Percentiles rank a stretch among this genome's conserved stretches.
Conservation (phyloP, 2,113 vertebrate genomes). For the Engraulis encrasicolus region DNA sequence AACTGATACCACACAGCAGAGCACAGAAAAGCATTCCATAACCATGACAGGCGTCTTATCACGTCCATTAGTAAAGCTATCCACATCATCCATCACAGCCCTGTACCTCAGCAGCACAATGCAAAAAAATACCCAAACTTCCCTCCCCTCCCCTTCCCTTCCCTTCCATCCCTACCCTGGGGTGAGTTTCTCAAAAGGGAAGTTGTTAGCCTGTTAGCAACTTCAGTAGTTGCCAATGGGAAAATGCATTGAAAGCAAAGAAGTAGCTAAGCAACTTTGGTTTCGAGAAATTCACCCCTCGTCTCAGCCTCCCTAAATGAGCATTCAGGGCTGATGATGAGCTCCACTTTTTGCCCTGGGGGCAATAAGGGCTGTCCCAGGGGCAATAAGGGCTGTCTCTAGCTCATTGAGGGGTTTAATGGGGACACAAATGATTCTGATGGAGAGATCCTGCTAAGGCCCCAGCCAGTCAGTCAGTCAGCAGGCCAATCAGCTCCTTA, state of each 20-base stretch:
- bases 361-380: background rate
- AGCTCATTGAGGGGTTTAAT: background rate
- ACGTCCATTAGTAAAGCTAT: conserved; percentile 14
- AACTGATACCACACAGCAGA: background rate
- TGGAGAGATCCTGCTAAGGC: background rate
- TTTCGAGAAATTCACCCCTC: too few relatives aligned
- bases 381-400: background rate
- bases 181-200: too few relatives aligned
- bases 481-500: conserved; percentile 1
- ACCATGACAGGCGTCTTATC: conserved; percentile 12
- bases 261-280: too few relatives aligned
- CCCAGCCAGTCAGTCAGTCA: too few relatives aligned
- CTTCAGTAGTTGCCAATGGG: too few relatives aligned
- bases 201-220: too few relatives aligned
- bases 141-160: background rate
- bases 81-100: background rate
- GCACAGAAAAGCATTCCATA: conserved; percentile 11
- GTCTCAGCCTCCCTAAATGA: conserved; percentile 2
- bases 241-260: too few relatives aligned
- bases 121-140: conserved; percentile 8
- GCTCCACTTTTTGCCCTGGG: conserved; percentile 9
- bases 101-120: background rate
- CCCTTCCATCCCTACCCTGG: too few relatives aligned
- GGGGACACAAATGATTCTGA: conserved; percentile 17
- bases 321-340: background rate